Percentiles rank a stretch among this genome's conserved stretches.
Evolutionary conservation across 1,140 invertebrate species (phyloP).

Genomic region (Pachyrhynchus sulphureomaculatus): DNA sequence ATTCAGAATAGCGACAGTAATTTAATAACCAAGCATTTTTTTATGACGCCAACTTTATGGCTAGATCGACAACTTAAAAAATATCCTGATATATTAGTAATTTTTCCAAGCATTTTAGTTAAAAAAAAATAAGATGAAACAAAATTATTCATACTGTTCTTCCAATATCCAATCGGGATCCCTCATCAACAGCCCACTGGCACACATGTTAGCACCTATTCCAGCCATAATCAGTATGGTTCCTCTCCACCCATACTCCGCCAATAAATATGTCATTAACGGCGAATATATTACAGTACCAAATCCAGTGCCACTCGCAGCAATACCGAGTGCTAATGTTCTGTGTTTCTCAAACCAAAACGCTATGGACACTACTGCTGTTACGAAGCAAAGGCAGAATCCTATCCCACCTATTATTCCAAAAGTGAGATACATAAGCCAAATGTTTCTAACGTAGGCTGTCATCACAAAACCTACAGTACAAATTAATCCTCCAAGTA

Average conservation of each 20-base stretch:
- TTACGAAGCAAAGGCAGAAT: constrained; percentile 83
- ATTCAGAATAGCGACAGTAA: too few species aligned
- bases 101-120: too few species aligned
- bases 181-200: constrained; percentile 84
- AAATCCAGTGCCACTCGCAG: constrained; percentile 85
- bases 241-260: constrained; percentile 84
- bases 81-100: too few species aligned
- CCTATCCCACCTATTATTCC: constrained; percentile 84
- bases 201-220: constrained; percentile 72
- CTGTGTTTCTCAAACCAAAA: constrained; percentile 95
- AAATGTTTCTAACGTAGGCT: constrained; percentile 68
- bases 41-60: too few species aligned
- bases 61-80: too few species aligned
- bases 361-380: constrained; percentile 90
- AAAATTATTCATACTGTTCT: constrained; percentile 45
- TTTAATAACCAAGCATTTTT: too few species aligned
- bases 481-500: constrained; percentile 75
- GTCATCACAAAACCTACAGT: constrained; percentile 77
- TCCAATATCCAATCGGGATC: constrained; percentile 78
- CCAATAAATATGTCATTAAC: constrained; percentile 71
- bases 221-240: constrained; percentile 69
- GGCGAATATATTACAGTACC: constrained; percentile 85
- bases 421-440: constrained; percentile 81
- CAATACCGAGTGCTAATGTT: constrained; percentile 87
- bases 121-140: too few species aligned